Conservation (phyloP, 2,113 vertebrate species). For the Apodemus speciosus region DNA sequence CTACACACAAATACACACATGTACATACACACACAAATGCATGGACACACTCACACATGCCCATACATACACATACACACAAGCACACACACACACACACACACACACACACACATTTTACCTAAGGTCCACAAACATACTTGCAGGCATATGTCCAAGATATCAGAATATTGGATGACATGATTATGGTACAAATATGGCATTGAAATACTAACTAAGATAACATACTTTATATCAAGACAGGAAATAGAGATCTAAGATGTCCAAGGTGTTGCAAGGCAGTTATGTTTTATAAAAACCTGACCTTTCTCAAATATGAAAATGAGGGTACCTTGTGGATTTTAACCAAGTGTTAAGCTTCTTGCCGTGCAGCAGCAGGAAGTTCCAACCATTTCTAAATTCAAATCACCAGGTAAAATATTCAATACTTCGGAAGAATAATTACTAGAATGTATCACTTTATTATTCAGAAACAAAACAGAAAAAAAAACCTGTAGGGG, state of each 20-base stretch:
- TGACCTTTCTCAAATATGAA: conserved; percentile 8
- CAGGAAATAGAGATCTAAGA: conserved; percentile 19
- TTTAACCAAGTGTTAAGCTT: not conserved
- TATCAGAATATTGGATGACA: not conserved
- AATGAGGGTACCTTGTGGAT: not conserved
- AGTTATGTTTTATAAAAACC: conserved; percentile 38
- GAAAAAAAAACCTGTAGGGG: not conserved
- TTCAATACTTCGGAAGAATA: not conserved
- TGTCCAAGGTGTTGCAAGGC: not conserved
- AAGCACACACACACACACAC: not conserved
- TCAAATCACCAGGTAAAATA: not conserved
- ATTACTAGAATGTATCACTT: not conserved
- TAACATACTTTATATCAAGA: conserved; percentile 19
- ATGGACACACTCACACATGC: not conserved
- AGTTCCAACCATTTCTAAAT: not conserved
- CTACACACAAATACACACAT: not conserved
- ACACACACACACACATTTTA: not conserved
- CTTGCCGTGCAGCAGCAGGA: not conserved
- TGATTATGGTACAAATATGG: conserved; percentile 35
- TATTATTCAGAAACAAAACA: not conserved
- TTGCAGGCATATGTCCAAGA: not conserved
- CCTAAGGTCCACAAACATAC: too few species aligned
- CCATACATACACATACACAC: not conserved
- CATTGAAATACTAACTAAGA: conserved; percentile 54
- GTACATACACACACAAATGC: too few species aligned